Base-by-base conservation (phyloP, 2,113 vertebrate genomes). In the Engraulis encrasicolus region DNA sequence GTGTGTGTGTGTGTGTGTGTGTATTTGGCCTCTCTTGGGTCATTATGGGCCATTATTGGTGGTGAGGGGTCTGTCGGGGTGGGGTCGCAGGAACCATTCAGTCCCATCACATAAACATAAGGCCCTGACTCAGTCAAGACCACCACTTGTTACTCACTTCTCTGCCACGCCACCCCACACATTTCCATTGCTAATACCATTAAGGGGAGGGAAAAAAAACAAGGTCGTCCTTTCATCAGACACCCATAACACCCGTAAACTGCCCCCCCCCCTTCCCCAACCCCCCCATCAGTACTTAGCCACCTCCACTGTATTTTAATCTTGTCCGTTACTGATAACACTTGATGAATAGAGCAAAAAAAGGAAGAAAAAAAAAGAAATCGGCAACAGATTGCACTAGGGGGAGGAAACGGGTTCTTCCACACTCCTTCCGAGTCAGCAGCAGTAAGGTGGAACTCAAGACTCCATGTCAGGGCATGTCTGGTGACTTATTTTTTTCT, bases 331-430 rank as follows among this genome's bases (percentile, higher is more conserved):
- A 87, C 83, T 79, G 66, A 82, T 14, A 20, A 81, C 77, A 78
- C 19, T n/a, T 91, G 87, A 91, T 92, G 90, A 91, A 85, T 91
- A 88, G 83, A 88, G 82, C 78, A 81, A 85, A 80, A n/a, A n/a
- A n/a, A n/a, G n/a, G n/a, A n/a, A n/a, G n/a, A n/a, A n/a, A n/a
- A n/a, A n/a, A n/a, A n/a, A n/a, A n/a, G n/a, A n/a, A 90, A 90
- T 89, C 86, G 52, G 37, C 9, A 4, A 38, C 82, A 54, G 36
- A 90, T 91, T 87, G 50, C 6, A 34, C 78, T 50, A 27, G 12
- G 18, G 40, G 9, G 66, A 34, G 58, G 66, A 38, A 66, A 58
- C 17, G 20, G 54, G 58, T 86, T 37, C 58, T 84, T 82, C 78
- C 84, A 74, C 66, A 23, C 5, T 74, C 31, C 66, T 74, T 74